Evolutionary conservation across 92 coral and sea anemone genomes (phyloP), one percentile per base, ranked within the genome.

Genomic region (Parazoanthus darwini): DNA sequence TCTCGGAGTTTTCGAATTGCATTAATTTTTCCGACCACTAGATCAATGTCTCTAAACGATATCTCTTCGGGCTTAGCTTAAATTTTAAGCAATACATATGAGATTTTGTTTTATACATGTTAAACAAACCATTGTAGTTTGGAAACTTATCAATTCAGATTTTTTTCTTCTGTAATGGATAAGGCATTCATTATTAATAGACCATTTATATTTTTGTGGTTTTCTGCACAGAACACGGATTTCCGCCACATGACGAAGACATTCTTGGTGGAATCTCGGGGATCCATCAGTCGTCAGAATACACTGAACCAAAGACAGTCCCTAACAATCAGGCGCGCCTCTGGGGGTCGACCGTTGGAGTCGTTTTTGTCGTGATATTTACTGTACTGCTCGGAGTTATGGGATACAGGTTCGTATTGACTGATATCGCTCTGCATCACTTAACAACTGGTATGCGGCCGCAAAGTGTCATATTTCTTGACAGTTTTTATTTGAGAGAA

Each of bases 381-480:
- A 16, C 14, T 29, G 68, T 46, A 51, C 65, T 71, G 2, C 78
- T 84, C 50, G 79, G 87, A 1, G 46, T 44, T 6, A 9, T 84
- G 43, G 78, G 87, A 1, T 84, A 84, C 78, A 84, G 87, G 87
- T 84, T 18, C n/a, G 83, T 50, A 50, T 44, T 13, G 78, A 13
- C 25, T 63, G 70, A 63, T 25, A 54, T 54, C 18, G 59, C 11
- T 48, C 51, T 8, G 9, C 11, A 48, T 10, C 11, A 48, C 9
- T 54, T 11, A 54, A 54, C 59, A 13, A 11, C 4, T 13, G 18
- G 3, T 54, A 20, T 54, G 59, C 59, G 59, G 13, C 59, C 20
- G 16, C 59, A 3, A 54, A 13, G 20, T 54, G 3, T 51, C 13
- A 51, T 13, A 51, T 51, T 51, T 51, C 16, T 10, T 51, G 13